Conservation (phyloP, 2,888 invertebrate genomes). For the Mallateleia sp. region DNA sequence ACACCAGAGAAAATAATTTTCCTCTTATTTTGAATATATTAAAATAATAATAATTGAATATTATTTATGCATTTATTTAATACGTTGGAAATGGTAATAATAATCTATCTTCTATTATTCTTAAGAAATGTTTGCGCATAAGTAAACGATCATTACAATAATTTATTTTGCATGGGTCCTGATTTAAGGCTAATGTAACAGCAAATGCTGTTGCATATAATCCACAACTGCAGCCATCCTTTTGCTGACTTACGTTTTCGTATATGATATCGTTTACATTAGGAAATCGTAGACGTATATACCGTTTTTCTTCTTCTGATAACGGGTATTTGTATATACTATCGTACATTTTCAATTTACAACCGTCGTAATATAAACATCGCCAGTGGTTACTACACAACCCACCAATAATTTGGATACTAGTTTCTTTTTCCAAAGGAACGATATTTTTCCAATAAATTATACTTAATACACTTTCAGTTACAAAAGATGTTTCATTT, state of each 20-base stretch:
- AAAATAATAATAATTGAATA: too few species aligned
- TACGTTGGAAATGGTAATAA: background rate
- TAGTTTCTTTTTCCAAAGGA: background rate
- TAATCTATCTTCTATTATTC: background rate
- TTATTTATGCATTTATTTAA: too few species aligned
- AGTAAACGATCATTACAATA: background rate
- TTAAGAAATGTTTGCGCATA: background rate
- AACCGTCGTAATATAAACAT: conserved; percentile 23
- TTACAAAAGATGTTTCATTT: background rate
- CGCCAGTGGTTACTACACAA: conserved; percentile 5
- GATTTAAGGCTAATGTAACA: conserved; percentile 9
- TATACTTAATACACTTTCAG: background rate
- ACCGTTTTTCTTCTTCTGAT: conserved; percentile 1
- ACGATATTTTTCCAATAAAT: background rate
- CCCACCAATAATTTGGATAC: conserved; percentile 41
- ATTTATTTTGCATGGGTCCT: conserved; percentile 12
- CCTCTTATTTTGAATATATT: too few species aligned
- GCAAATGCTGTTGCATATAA: conserved; percentile 25
- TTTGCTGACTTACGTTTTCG: conserved; percentile 20
- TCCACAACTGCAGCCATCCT: conserved; percentile 24
- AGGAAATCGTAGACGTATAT: conserved; percentile 18
- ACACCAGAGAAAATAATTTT: too few species aligned
- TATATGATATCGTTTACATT: conserved; percentile 14
- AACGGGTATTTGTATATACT: conserved; percentile 17
- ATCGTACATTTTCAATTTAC: conserved; percentile 12